phyloP scores from a whole-genome alignment of 2,113 vertebrate species.

The Arothron firmamentum region DNA sequence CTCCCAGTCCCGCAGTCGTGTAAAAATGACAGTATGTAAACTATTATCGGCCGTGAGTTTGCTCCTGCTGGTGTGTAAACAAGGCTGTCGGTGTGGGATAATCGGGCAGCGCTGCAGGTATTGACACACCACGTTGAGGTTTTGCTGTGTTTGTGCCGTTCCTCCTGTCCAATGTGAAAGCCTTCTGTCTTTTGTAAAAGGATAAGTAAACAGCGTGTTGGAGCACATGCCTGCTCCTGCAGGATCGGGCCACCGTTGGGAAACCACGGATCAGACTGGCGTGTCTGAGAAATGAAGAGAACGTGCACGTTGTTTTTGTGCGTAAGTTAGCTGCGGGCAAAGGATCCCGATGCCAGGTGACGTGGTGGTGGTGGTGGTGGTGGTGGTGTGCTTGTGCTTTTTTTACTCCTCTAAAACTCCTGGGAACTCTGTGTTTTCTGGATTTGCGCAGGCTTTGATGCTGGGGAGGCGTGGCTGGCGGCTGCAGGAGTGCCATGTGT shows the following conservation, averaged over 20 bases:
- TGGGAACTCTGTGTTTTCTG: neutral
- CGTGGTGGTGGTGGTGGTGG: neutral
- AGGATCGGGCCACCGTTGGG: constrained; percentile 37
- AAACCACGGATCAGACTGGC: constrained; percentile 23
- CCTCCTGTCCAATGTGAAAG: constrained; percentile 34
- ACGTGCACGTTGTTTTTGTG: neutral
- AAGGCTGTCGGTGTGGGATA: constrained; percentile 24
- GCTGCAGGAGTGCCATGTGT: constrained; percentile 22
- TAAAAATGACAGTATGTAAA: constrained; percentile 21
- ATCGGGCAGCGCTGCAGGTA: constrained; percentile 27
- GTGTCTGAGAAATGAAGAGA: neutral
- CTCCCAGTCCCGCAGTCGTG: constrained; percentile 1
- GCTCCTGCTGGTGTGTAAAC: constrained; percentile 25
- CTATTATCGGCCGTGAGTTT: constrained; percentile 22
- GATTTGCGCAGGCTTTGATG: constrained; percentile 13
- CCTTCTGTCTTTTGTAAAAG: constrained; percentile 53
- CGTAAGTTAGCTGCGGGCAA: neutral
- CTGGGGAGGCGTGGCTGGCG: constrained; percentile 26
- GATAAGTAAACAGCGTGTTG: constrained; percentile 62
- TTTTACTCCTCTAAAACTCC: neutral
- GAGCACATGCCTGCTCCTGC: constrained; percentile 48
- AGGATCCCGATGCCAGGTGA: neutral
- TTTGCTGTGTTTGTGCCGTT: constrained; percentile 34
- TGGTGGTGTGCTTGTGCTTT: neutral
- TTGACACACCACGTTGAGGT: constrained; percentile 55